Evolutionary conservation across 2,797 vertebrate genomes (phyloP).

Genomic region (Propithecus deckenii): DNA sequence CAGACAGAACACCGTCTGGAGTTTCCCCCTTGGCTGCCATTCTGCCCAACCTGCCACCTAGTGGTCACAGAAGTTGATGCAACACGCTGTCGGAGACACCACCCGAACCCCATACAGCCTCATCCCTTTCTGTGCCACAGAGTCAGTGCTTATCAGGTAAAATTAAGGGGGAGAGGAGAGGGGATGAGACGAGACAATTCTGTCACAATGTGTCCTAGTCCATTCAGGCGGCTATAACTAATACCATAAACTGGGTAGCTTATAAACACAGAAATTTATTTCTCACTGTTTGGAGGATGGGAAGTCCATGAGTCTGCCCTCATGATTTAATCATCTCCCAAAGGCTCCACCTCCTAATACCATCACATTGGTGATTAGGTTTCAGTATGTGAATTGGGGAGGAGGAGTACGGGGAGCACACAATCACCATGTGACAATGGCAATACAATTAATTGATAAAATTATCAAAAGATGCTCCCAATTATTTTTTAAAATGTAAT

Average conservation of each 20-base stretch:
- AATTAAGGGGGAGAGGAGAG: background rate
- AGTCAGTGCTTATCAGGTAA: background rate
- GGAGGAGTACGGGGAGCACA: background rate
- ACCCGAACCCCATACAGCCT: rapidly evolving
- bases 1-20: background rate
- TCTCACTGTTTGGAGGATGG: too few species aligned
- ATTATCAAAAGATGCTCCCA: background rate
- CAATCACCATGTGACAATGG: background rate
- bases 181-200: background rate
- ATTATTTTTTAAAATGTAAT: background rate
- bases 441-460: background rate
- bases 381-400: background rate
- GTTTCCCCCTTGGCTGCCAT: background rate
- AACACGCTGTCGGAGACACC: background rate
- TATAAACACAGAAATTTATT: too few species aligned
- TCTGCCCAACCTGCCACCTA: constrained; percentile 53
- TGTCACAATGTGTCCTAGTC: background rate
- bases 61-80: constrained; percentile 3
- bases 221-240: background rate
- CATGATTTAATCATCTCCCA: background rate
- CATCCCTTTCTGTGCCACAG: background rate
- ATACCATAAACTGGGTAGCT: background rate
- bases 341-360: background rate
- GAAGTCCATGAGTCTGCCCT: background rate
- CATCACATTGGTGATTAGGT: background rate